Base-by-base conservation (phyloP, 2,888 invertebrate species). In the Ischnus inquisitorius region DNA sequence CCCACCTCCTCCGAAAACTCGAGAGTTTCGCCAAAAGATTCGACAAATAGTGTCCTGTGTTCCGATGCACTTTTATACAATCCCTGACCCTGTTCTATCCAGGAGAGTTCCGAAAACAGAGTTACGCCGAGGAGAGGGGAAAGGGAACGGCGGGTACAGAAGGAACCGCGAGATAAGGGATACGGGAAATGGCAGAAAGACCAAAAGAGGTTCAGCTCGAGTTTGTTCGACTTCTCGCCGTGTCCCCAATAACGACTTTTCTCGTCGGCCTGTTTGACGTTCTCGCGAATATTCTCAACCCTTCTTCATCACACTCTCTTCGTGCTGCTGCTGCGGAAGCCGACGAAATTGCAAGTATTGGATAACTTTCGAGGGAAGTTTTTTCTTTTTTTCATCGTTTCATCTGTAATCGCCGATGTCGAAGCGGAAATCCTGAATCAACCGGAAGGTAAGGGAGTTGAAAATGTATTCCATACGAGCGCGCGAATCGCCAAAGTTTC, bases 401-500 rank as follows among this genome's bases (percentile, higher is more conserved):
- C 64, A 51, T 57, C 54, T 14, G 46, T 68, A 71, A 79, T 65
- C 39, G 69, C 54, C 62, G 22, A n/a, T 25, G 16, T 79, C 28
- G 69, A 75, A 79, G n/a, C 41, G 57, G 41, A 67, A 69, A 54
- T 54, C 62, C 54, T 25, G n/a, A n/a, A 48, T 25, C n/a, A 25
- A n/a, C 60, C 64, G 64, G 43, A 69, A 67, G 54, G 34, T n/a
- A 3, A 51, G 34, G 19, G 28, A 54, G 62, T 22, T 41, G 25
- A 10, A 22, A 22, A 34, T 34, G 43, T 25, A 46, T n/a, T 43
- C 25, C 41, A 16, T 72, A 68, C 41, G 41, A 74, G 51, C 46
- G 51, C 69, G 25, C 51, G 28, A 68, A 75, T 75, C 54, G 51
- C 43, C 34, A 39, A 82, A 82, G 54, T 75, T 82, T 79, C 28